Percentiles rank a stretch among this genome's conserved stretches.
Evolutionary conservation across 1,140 invertebrate species (phyloP).

Genomic region (Parasteatoda tepidariorum): DNA sequence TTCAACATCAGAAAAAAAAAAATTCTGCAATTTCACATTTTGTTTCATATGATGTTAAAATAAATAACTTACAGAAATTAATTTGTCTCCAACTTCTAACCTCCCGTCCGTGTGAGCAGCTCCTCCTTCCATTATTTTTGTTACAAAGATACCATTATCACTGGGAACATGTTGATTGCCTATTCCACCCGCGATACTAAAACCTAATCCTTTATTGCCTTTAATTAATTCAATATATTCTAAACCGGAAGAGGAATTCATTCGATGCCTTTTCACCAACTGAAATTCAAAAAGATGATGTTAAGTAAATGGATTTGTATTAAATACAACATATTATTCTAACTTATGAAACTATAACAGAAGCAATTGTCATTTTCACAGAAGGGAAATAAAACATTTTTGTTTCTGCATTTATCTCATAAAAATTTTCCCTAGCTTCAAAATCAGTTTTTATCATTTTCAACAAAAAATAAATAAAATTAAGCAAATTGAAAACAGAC

Average conservation of each 20-base stretch:
- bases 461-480: too few species aligned
- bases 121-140: conserved; percentile 97
- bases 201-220: conserved; percentile 76
- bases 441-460: too few species aligned
- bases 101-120: conserved; percentile 93
- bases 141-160: conserved; percentile 98
- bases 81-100: conserved; percentile 90
- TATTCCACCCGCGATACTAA: conserved; percentile 97
- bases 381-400: too few species aligned
- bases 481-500: too few species aligned
- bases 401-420: too few species aligned
- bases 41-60: too few species aligned
- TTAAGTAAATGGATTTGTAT: not conserved
- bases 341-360: not conserved
- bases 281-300: conserved; percentile 65
- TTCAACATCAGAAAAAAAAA: too few species aligned
- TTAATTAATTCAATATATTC: conserved; percentile 92
- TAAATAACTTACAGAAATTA: conserved; percentile 68
- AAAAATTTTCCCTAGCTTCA: too few species aligned
- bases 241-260: conserved; percentile 72
- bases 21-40: too few species aligned
- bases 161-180: conserved; percentile 97
- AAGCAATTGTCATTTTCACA: too few species aligned
- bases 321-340: not conserved
- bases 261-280: conserved; percentile 72